Conservation (phyloP, 2,888 invertebrate species). For the Myopa testacea region DNA sequence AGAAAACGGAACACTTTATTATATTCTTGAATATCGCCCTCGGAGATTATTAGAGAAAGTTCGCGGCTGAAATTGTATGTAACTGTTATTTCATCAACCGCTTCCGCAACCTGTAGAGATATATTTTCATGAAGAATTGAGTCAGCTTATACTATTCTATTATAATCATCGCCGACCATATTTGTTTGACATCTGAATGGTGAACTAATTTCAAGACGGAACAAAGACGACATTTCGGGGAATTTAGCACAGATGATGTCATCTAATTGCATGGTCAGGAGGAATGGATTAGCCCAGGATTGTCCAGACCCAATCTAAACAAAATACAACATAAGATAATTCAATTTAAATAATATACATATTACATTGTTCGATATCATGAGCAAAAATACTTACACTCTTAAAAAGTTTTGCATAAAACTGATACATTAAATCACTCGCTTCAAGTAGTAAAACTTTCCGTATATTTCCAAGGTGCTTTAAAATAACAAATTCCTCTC, state of each 20-base stretch:
- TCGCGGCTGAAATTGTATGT: conserved; percentile 58
- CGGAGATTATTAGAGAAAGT: conserved; percentile 58
- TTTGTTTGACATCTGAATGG: conserved; percentile 50
- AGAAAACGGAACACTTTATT: conserved; percentile 70
- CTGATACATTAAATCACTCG: conserved; percentile 70
- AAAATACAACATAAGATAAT: not conserved
- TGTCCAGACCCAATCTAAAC: conserved; percentile 68
- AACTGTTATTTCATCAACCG: conserved; percentile 59
- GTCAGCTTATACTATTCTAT: not conserved
- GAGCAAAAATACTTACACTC: conserved; percentile 60
- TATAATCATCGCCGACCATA: conserved; percentile 49
- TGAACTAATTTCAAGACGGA: conserved; percentile 58
- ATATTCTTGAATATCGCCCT: conserved; percentile 57
- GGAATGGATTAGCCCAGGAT: conserved; percentile 68
- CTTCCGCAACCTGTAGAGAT: conserved; percentile 55
- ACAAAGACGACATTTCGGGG: conserved; percentile 58
- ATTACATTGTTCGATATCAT: not conserved
- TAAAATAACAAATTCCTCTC: conserved; percentile 68
- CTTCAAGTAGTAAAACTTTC: conserved; percentile 70
- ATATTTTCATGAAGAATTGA: not conserved
- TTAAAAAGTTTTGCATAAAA: conserved; percentile 70
- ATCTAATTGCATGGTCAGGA: conserved; percentile 69
- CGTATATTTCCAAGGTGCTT: conserved; percentile 70
- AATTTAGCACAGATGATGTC: conserved; percentile 69
- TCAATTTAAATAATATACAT: not conserved